Percentiles rank a stretch among this genome's conserved stretches.
These are phyloP conservation scores for Muscicapa adusta DNA, from an alignment of 2,113 vertebrate species.

Conservation along the genomic window DNA sequence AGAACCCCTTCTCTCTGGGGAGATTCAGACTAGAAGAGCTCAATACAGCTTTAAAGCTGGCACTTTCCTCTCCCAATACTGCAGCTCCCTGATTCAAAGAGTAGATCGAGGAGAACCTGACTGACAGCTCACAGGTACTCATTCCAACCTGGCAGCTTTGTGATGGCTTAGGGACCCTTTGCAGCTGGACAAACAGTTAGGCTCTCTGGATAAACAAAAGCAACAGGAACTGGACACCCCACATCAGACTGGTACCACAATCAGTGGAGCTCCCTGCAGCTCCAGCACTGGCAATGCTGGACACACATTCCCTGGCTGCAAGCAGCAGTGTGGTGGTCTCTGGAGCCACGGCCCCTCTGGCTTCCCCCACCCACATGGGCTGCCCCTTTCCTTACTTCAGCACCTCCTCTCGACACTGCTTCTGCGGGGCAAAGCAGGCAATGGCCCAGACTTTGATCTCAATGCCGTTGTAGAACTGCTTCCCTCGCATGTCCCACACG, in stretches of 20 bases:
- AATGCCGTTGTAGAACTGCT: conserved; percentile 99
- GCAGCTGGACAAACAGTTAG: neutral
- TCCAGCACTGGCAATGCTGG: fast-evolving
- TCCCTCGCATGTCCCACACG: conserved; percentile 99
- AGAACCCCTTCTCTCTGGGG: neutral
- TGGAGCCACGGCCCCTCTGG: neutral
- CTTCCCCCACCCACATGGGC: neutral
- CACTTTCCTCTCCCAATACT: fast-evolving
- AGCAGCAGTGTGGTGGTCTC: neutral
- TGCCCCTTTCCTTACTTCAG: conserved; percentile 87
- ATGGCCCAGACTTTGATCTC: conserved; percentile 99
- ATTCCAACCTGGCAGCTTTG: neutral
- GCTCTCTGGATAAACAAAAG: neutral
- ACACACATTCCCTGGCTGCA: neutral
- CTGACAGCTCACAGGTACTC: neutral
- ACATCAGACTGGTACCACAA: neutral
- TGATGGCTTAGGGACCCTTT: neutral
- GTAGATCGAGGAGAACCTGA: neutral
- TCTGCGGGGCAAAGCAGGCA: conserved; percentile 98
- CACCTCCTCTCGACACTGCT: conserved; percentile 98
- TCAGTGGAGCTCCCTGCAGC: neutral
- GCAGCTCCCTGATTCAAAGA: neutral
- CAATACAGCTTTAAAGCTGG: neutral
- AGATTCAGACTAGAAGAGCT: neutral
- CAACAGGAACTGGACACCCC: neutral